Evolutionary conservation across 2,797 vertebrate species (phyloP).

Genomic region (Spondyliosoma cantharus): DNA sequence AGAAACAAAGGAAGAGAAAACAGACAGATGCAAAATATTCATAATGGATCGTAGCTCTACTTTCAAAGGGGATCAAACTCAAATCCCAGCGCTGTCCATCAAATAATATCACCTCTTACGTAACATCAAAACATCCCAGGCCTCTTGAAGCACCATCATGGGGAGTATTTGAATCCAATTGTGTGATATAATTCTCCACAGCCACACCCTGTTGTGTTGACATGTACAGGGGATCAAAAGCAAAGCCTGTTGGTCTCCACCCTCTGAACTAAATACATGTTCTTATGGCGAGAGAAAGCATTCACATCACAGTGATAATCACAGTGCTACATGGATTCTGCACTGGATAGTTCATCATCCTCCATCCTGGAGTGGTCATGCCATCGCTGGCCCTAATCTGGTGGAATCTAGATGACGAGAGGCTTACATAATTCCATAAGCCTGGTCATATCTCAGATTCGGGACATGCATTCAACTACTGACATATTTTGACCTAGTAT

Average conservation of each 20-base stretch:
- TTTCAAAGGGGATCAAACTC: constrained; percentile 49
- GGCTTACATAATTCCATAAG: constrained; percentile 81
- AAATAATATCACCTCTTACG: constrained; percentile 63
- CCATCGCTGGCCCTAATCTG: constrained; percentile 72
- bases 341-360: constrained; percentile 59
- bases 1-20: constrained; percentile 10
- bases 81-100: constrained; percentile 59
- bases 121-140: constrained; percentile 57
- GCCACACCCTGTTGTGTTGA: constrained; percentile 61
- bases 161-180: constrained; percentile 66
- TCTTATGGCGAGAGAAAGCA: constrained; percentile 57
- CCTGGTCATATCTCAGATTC: constrained; percentile 61
- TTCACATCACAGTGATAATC: constrained; percentile 60
- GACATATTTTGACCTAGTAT: constrained; percentile 15
- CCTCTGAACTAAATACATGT: constrained; percentile 59
- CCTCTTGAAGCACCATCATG: constrained; percentile 41
- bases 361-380: constrained; percentile 56
- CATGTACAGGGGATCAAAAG: constrained; percentile 68
- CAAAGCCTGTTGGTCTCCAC: constrained; percentile 57
- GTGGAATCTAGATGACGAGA: constrained; percentile 66
- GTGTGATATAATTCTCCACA: constrained; percentile 62
- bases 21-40: constrained; percentile 37
- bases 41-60: constrained; percentile 32
- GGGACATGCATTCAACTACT: constrained; percentile 35
- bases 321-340: constrained; percentile 50